Evolutionary conservation across 2,797 vertebrate species (phyloP).

Genomic region (Hippopotamyrus pictus): DNA sequence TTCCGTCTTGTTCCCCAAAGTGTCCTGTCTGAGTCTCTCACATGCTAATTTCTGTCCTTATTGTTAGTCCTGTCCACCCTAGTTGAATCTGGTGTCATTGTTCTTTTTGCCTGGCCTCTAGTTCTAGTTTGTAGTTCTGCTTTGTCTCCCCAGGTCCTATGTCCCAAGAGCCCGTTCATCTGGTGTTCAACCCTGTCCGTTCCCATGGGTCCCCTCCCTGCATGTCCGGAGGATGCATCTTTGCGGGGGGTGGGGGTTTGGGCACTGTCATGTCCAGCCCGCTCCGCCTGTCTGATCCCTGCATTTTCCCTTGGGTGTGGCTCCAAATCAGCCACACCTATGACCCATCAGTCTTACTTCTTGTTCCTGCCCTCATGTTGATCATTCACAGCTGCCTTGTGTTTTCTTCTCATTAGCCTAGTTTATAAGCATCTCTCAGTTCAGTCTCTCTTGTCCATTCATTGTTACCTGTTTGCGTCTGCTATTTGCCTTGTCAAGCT

Average conservation of each 20-base stretch:
- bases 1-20: too few species aligned
- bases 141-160: neutral
- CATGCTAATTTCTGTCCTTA: too few species aligned
- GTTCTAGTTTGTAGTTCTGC: neutral
- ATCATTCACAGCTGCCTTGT: too few species aligned
- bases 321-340: neutral
- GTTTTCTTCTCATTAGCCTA: too few species aligned
- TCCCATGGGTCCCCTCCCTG: neutral
- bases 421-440: too few species aligned
- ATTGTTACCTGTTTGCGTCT: too few species aligned
- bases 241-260: neutral
- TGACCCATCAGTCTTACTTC: neutral
- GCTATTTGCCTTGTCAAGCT: too few species aligned
- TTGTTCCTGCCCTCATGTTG: too few species aligned
- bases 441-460: too few species aligned
- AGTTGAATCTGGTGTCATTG: neutral
- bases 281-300: neutral
- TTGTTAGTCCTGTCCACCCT: too few species aligned
- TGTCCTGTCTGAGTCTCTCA: too few species aligned
- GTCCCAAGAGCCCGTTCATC: neutral
- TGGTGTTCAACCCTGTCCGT: neutral
- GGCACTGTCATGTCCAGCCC: neutral
- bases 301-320: neutral
- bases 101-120: neutral
- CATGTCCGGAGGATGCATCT: neutral